Evolutionary conservation across 2,113 vertebrate genomes (phyloP).

Genomic region (Chaenocephalus aceratus): DNA sequence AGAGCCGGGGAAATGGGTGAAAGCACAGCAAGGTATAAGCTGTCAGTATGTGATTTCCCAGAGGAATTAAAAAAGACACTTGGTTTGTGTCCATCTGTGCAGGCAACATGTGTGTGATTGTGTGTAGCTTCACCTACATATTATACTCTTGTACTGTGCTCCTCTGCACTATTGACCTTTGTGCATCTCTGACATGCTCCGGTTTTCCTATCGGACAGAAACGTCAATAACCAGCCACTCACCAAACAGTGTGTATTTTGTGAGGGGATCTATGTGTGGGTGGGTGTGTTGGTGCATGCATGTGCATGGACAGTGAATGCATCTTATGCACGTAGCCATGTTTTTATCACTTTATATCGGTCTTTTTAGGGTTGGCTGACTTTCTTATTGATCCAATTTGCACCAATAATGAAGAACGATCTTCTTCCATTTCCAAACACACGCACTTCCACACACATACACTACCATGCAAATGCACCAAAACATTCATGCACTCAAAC

Average conservation of each 20-base stretch:
- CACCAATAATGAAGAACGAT: constrained; percentile 62
- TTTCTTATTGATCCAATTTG: constrained; percentile 59
- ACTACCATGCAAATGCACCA: not conserved
- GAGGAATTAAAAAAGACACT: constrained; percentile 47
- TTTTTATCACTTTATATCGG: constrained; percentile 34
- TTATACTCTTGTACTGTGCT: constrained; percentile 11
- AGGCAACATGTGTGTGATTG: not conserved
- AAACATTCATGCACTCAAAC: constrained; percentile 51
- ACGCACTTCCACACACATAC: not conserved
- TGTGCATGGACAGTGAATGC: constrained; percentile 1
- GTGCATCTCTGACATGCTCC: constrained; percentile 37
- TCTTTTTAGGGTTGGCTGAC: constrained; percentile 29
- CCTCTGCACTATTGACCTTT: constrained; percentile 44
- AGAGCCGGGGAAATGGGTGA: constrained; percentile 57
- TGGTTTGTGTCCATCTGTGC: not conserved
- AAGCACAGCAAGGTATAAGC: constrained; percentile 58
- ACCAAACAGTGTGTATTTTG: not conserved
- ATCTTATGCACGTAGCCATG: constrained; percentile 7
- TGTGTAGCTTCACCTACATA: constrained; percentile 3
- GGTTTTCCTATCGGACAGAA: constrained; percentile 27
- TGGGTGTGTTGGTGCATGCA: not conserved
- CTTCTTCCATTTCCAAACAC: constrained; percentile 9
- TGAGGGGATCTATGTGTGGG: not conserved
- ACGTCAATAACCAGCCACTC: constrained; percentile 30
- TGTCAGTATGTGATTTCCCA: constrained; percentile 68